These are phyloP conservation scores for Sisyra terminalis DNA, from an alignment of 2,888 invertebrate species.

Conservation along the genomic window DNA sequence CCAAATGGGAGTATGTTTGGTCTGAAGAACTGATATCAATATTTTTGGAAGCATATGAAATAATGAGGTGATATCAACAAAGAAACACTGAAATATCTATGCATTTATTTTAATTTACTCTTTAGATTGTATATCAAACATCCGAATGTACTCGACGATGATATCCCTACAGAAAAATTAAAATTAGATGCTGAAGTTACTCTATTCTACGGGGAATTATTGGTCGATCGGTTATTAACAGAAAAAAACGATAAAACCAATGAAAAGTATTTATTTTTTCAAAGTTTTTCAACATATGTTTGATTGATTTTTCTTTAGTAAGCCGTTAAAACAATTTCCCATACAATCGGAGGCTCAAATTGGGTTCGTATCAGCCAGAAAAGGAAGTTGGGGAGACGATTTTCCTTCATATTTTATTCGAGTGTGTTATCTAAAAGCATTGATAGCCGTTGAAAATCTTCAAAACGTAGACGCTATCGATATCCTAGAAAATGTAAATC, in stretches of 20 bases:
- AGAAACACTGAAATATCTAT: too few relatives aligned
- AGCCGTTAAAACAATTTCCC: constrained; percentile 18
- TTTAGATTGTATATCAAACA: constrained; percentile 34
- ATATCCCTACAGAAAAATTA: constrained; percentile 24
- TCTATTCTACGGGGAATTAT: constrained; percentile 35
- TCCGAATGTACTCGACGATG: constrained; percentile 26
- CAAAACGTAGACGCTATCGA: constrained; percentile 32
- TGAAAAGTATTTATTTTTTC: constrained; percentile 7
- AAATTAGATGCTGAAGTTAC: constrained; percentile 31
- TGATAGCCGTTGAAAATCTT: constrained; percentile 32
- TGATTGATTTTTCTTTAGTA: constrained; percentile 8
- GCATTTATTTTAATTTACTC: constrained; percentile 7
- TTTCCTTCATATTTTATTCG: constrained; percentile 29
- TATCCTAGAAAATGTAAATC: constrained; percentile 29
- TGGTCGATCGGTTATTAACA: constrained; percentile 19
- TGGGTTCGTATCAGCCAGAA: constrained; percentile 28
- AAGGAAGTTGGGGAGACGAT: constrained; percentile 28
- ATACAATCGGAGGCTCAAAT: constrained; percentile 29
- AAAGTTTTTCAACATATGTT: constrained; percentile 5
- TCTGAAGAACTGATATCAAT: constrained; percentile 37
- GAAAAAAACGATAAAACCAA: constrained; percentile 5
- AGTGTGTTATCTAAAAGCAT: constrained; percentile 36
- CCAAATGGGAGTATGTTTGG: constrained; percentile 48
- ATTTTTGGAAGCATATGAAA: constrained; percentile 43
- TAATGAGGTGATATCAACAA: constrained; percentile 18